Evolutionary conservation across 92 coral and sea anemone species (phyloP), one percentile per base, ranked within the genome.

Genomic region (Nematostella vectensis): DNA sequence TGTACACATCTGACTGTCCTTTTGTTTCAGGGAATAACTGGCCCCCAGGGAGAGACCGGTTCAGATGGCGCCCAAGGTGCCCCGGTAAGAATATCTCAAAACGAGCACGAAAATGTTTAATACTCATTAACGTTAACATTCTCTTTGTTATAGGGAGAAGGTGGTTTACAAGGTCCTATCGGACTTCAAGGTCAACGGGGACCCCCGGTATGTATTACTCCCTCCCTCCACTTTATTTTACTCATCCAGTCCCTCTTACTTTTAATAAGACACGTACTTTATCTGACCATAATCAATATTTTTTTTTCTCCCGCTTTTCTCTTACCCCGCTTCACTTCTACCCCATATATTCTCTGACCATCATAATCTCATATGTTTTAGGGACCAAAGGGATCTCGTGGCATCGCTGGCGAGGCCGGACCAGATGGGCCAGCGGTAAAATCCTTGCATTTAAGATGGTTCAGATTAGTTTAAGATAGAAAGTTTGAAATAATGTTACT

Each of bases 371-470:
- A n/a, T n/a, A n/a, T n/a, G n/a, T n/a, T 43, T 6, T 25, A 66
- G 72, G 72, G 72, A 16, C 54, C 72, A 6, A 66, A 66, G 55
- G 72, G 72, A 27, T 43, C 42, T 4, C 54, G 42, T 11, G 72
- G 72, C 1, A 54, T 55, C 42, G 72, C 48, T 25, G 72, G 72
- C 1, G 72, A 66, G 18, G 10, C 28, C 2, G 72, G 72, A 29
- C 42, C 57, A 21, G 25, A 8, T 17, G 72, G 72, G 22, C 44
- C 17, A 26, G 39, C 29, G 39, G 72, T 66, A 48, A n/a, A n/a
- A n/a, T n/a, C n/a, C n/a, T n/a, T n/a, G n/a, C n/a, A n/a, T n/a
- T n/a, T n/a, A n/a, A n/a, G n/a, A n/a, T n/a, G n/a, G n/a, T n/a
- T n/a, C n/a, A n/a, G n/a, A n/a, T n/a, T n/a, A n/a, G n/a, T n/a